phyloP scores from a whole-genome alignment of 2,888 invertebrate species.

The Napeogenes inachia region DNA sequence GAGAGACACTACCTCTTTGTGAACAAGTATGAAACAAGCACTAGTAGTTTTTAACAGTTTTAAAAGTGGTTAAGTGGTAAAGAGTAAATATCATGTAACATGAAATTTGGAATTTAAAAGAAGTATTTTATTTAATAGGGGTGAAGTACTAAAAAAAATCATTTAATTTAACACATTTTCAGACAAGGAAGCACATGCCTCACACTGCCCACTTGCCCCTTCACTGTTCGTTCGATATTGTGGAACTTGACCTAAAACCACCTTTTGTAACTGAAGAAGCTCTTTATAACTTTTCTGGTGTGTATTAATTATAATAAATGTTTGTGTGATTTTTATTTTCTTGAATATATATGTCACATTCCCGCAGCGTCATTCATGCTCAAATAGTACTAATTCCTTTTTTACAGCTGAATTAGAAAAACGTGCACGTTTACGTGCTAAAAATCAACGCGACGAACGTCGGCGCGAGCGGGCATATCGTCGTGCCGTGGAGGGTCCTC shows the following conservation, averaged over 20 bases:
- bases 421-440: slow-evolving; percentile 82
- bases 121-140: too few species aligned
- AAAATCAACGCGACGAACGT: slow-evolving; percentile 86
- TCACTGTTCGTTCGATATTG: slow-evolving; percentile 92
- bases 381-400: slow-evolving; percentile 3
- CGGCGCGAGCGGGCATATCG: slow-evolving; percentile 86
- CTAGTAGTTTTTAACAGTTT: too few species aligned
- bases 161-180: slow-evolving; percentile 30
- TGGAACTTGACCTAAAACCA: slow-evolving; percentile 88
- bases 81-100: too few species aligned
- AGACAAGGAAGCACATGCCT: slow-evolving; percentile 79
- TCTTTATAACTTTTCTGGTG: slow-evolving; percentile 83
- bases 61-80: neutral
- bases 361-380: too few species aligned
- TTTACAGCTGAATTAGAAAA: slow-evolving; percentile 83
- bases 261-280: slow-evolving; percentile 84
- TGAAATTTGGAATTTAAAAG: too few species aligned
- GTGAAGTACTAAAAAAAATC: too few species aligned
- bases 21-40: slow-evolving; percentile 58
- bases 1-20: slow-evolving; percentile 90
- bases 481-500: slow-evolving; percentile 83
- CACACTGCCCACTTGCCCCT: slow-evolving; percentile 92
- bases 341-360: neutral
- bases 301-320: slow-evolving; percentile 8
- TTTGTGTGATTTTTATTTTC: neutral